phyloP scores from a whole-genome alignment of 2,113 vertebrate species.

The Erythrocercus mccallii region DNA sequence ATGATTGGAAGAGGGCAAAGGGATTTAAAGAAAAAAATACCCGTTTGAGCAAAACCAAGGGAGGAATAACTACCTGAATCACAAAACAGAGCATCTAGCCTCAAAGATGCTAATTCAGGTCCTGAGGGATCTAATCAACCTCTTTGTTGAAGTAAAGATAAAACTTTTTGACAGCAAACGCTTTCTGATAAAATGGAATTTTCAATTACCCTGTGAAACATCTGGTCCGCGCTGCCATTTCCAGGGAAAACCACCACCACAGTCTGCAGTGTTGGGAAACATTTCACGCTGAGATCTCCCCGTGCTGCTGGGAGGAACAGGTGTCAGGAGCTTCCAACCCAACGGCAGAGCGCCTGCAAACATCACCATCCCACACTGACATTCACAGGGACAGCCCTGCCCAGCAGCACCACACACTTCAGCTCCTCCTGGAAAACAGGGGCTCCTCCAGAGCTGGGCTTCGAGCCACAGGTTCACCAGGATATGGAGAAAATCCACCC shows the following conservation, averaged over 20 bases:
- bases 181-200: conserved; percentile 82
- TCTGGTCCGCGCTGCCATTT: conserved; percentile 66
- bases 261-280: conserved; percentile 49
- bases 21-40: conserved; percentile 13
- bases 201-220: conserved; percentile 77
- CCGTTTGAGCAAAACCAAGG: conserved; percentile 57
- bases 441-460: not conserved
- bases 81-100: conserved; percentile 70
- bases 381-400: rapidly evolving
- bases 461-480: not conserved
- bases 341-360: rapidly evolving
- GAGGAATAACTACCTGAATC: conserved; percentile 74
- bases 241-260: conserved; percentile 1
- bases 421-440: not conserved
- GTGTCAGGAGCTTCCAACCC: not conserved
- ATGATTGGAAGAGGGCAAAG: conserved; percentile 38
- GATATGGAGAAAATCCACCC: not conserved
- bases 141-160: conserved; percentile 81
- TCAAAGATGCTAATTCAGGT: conserved; percentile 77
- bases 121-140: conserved; percentile 77
- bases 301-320: not conserved
- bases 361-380: rapidly evolving
- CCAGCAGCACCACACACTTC: rapidly evolving
- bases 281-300: conserved; percentile 37
- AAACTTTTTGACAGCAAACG: conserved; percentile 80